phyloP scores from a whole-genome alignment of 2,113 vertebrate genomes.

The Neolamprologus kungweensis region DNA sequence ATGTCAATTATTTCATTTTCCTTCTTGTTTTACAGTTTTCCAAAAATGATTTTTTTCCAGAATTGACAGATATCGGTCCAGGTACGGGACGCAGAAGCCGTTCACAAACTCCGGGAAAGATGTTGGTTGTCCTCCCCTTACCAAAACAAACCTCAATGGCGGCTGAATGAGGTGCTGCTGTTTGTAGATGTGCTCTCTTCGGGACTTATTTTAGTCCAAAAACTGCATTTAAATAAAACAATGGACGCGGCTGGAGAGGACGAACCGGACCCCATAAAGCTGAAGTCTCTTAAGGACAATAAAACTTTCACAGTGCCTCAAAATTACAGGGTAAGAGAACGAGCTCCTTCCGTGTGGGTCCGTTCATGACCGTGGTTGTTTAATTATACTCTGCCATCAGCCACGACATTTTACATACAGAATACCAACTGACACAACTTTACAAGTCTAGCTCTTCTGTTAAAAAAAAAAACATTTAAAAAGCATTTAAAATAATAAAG shows the following conservation, averaged over 20 bases:
- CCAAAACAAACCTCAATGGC: neutral
- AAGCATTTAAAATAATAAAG: neutral
- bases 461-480: neutral
- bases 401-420: neutral
- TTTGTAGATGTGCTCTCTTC: fast-evolving
- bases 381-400: neutral
- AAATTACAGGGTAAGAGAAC: slow-evolving; percentile 63
- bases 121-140: neutral
- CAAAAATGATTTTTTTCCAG: neutral
- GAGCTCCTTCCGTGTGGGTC: neutral
- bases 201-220: neutral
- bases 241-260: slow-evolving; percentile 62
- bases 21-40: neutral
- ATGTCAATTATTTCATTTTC: fast-evolving
- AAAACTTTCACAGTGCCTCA: slow-evolving; percentile 69
- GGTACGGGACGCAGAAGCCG: neutral
- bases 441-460: fast-evolving
- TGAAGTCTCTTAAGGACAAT: slow-evolving; percentile 67
- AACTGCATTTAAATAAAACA: neutral
- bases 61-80: neutral
- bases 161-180: neutral
- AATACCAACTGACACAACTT: fast-evolving
- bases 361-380: neutral
- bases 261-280: slow-evolving; percentile 59
- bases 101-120: slow-evolving; percentile 28